Evolutionary conservation across 2,797 vertebrate species (phyloP), one percentile per base, ranked within the genome.

Genomic region (Rhabdomys pumilio): DNA sequence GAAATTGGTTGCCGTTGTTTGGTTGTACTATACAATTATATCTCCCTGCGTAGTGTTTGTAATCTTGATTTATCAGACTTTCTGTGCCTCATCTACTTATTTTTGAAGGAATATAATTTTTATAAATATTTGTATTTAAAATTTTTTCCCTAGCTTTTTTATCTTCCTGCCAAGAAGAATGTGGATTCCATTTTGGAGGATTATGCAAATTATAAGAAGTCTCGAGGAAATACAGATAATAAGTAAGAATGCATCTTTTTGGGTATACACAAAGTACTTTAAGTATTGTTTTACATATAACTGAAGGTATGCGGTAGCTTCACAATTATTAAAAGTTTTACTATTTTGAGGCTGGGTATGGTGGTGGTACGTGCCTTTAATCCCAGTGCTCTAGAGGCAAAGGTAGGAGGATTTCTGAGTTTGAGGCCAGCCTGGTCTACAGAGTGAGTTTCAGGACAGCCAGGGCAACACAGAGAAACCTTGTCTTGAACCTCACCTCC

Each of bases 121-220:
- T 22, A 1, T 61, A 59, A 44, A 63, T 69, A 31, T 6, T 47
- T 61, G 2, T 38, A 0, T 86, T 94, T 0, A 72, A 6, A 6
- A 0, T 61, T 87, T 97, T 85, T 72, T 88, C 17, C 47, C 15
- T 97, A 99, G 99, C 99, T 99, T 79, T 99, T 99, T 98, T 99
- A 99, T 97, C 99, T 99, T 97, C 99, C 99, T 96, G 99, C 99
- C 59, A 99, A 99, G 99, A 99, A 99, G 98, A 99, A 99, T 10
- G 99, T 99, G 89, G 99, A 99, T 97, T 99, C 99, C 22, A 99
- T 99, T 97, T 98, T 99, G 96, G 99, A 99, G 98, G 99, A 99
- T 98, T 99, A 99, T 98, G 99, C 99, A 97, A 99, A 99, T 98
- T 99, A 99, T 93, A 99, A 99, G 98, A 99, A 99, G 94, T 99